phyloP scores from a whole-genome alignment of 2,888 invertebrate species.

The Nomada fucata region DNA sequence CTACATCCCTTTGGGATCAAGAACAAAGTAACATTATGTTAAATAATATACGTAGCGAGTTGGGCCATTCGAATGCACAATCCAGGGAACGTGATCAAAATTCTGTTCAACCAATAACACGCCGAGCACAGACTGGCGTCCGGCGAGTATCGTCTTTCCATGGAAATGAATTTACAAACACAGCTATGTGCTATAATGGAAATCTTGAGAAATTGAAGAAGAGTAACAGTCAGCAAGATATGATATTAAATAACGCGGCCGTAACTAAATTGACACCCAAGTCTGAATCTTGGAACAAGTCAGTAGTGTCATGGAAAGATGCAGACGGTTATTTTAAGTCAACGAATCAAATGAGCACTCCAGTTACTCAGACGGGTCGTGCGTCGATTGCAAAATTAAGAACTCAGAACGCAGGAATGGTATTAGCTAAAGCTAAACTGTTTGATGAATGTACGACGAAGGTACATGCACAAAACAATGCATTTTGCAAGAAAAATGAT shows the following conservation, averaged over 20 bases:
- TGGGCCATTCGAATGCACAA: neutral
- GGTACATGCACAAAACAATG: constrained; percentile 5
- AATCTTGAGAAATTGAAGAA: constrained; percentile 80
- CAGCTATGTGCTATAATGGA: constrained; percentile 75
- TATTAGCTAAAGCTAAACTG: constrained; percentile 91
- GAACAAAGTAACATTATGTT: constrained; percentile 36
- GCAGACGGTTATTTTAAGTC: constrained; percentile 86
- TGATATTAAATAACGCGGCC: constrained; percentile 48
- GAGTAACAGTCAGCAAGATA: constrained; percentile 75
- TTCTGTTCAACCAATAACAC: constrained; percentile 73
- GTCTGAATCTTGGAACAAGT: constrained; percentile 63
- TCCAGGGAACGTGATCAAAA: constrained; percentile 45
- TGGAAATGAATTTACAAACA: constrained; percentile 76
- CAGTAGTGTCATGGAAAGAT: constrained; percentile 84
- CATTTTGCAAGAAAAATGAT: constrained; percentile 39
- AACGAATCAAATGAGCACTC: constrained; percentile 66
- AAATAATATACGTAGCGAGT: constrained; percentile 25
- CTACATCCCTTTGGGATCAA: constrained; percentile 52
- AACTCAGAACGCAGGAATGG: constrained; percentile 92
- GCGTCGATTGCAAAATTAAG: constrained; percentile 90
- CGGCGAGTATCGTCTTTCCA: constrained; percentile 83
- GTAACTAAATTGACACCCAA: constrained; percentile 18
- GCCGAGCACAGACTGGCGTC: constrained; percentile 47
- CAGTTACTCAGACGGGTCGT: constrained; percentile 86
- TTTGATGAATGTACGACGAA: constrained; percentile 86